A percentile compares a stretch with the other conserved stretches of the same genome.
These are phyloP conservation scores for Apodemus sylvaticus DNA, from an alignment of 2,113 vertebrate genomes.

Conservation along the genomic window DNA sequence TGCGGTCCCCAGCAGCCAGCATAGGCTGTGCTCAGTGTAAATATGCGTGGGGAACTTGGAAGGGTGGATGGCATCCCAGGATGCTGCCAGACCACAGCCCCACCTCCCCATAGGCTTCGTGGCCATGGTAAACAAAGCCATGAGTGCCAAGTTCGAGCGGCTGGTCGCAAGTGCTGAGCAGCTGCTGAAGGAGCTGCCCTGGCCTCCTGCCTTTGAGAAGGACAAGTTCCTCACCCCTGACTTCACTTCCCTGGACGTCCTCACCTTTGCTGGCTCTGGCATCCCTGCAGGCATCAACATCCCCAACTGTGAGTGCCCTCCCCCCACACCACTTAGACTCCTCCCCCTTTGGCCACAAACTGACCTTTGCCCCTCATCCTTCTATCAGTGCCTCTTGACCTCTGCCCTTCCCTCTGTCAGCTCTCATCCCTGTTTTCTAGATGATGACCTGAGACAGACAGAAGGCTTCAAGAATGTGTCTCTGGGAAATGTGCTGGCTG, in stretches of 20 bases:
- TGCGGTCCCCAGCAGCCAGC: not conserved
- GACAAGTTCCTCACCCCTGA: constrained; percentile 94
- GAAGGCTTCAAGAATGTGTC: constrained; percentile 96
- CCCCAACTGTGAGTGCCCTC: constrained; percentile 90
- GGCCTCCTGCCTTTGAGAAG: constrained; percentile 93
- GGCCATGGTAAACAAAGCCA: constrained; percentile 94
- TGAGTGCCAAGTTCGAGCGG: constrained; percentile 92
- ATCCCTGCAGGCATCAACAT: constrained; percentile 96
- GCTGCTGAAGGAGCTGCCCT: constrained; percentile 92
- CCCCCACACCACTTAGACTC: fast-evolving
- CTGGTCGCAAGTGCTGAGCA: constrained; percentile 91
- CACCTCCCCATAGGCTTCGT: constrained; percentile 88
- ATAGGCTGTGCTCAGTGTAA: no score
- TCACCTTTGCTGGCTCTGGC: constrained; percentile 94
- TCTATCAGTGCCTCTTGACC: not conserved
- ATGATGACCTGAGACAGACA: constrained; percentile 93
- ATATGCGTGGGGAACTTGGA: not conserved
- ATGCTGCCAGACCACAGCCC: not conserved
- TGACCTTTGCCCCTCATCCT: fast-evolving
- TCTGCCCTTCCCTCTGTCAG: not conserved
- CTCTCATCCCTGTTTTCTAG: constrained; percentile 76
- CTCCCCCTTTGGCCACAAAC: no score
- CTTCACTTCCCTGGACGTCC: constrained; percentile 95
- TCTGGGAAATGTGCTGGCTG: constrained; percentile 92
- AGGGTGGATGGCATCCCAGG: not conserved